Evolutionary conservation across 2,888 invertebrate genomes (phyloP).

Genomic region (Cheilosia scutellata): DNA sequence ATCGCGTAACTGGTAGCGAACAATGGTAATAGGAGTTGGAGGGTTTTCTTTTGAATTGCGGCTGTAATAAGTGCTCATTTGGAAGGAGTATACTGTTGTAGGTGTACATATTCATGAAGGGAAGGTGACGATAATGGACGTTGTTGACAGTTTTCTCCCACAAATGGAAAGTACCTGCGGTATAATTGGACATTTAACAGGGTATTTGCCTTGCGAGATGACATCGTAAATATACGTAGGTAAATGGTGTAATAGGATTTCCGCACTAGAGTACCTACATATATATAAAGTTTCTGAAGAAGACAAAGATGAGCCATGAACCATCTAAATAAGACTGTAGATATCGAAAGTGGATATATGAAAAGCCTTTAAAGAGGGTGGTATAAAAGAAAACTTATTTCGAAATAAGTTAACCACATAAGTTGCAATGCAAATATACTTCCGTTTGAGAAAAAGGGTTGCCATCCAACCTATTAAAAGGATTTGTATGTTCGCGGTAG

Average conservation of each 20-base stretch:
- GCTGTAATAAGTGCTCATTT: slow-evolving; percentile 61
- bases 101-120: not conserved
- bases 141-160: slow-evolving; percentile 51
- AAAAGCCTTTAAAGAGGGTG: too few species aligned
- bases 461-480: too few species aligned
- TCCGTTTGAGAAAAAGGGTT: too few species aligned
- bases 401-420: too few species aligned
- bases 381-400: too few species aligned
- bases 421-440: too few species aligned
- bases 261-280: not conserved
- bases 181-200: slow-evolving; percentile 67
- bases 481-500: too few species aligned
- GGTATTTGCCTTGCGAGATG: slow-evolving; percentile 4
- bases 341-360: too few species aligned
- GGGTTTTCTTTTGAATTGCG: slow-evolving; percentile 28
- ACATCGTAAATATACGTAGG: not conserved
- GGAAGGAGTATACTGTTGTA: slow-evolving; percentile 3
- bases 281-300: too few species aligned
- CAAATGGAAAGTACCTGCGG: slow-evolving; percentile 46
- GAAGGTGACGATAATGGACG: slow-evolving; percentile 52
- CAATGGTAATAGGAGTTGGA: slow-evolving; percentile 41
- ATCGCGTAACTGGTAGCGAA: slow-evolving; percentile 54
- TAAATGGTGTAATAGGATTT: not conserved
- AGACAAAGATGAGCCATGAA: too few species aligned
- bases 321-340: too few species aligned